phyloP scores from a whole-genome alignment of 2,888 invertebrate species.

The Automeris io region DNA sequence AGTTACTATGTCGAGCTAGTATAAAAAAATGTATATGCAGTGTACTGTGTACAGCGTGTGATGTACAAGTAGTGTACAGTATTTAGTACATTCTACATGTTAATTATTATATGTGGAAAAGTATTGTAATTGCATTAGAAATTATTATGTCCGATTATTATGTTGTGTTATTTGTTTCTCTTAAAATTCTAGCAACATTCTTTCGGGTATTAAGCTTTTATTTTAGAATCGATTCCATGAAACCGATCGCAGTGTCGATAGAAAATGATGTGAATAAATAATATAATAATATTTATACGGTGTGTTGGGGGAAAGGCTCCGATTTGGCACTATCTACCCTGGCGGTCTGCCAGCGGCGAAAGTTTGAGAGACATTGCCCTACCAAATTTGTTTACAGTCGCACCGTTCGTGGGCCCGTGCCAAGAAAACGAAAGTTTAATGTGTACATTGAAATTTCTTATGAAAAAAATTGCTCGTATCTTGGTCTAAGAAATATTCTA shows the following conservation, averaged over 20 bases:
- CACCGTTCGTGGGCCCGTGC: conserved; percentile 43
- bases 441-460: conserved; percentile 39
- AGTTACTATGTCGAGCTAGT: too few species aligned
- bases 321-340: conserved; percentile 46
- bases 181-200: too few species aligned
- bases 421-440: conserved; percentile 55
- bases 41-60: too few species aligned
- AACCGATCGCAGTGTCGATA: conserved; percentile 10
- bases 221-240: too few species aligned
- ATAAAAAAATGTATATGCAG: too few species aligned
- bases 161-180: too few species aligned
- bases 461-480: conserved; percentile 2
- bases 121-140: too few species aligned
- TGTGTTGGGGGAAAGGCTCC: conserved; percentile 54
- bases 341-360: conserved; percentile 65
- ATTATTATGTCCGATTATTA: too few species aligned
- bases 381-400: conserved; percentile 63
- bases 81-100: too few species aligned
- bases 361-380: conserved; percentile 66
- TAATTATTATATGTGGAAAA: too few species aligned
- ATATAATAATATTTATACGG: conserved; percentile 59
- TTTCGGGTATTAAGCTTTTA: too few species aligned
- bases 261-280: conserved; percentile 33
- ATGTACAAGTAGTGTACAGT: too few species aligned
- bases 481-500: conserved; percentile 1